A percentile compares a stretch with the other conserved stretches of the same genome.
These are phyloP conservation scores for Metopia argyrocephala DNA, from an alignment of 2,888 invertebrate species.

Conservation along the genomic window DNA sequence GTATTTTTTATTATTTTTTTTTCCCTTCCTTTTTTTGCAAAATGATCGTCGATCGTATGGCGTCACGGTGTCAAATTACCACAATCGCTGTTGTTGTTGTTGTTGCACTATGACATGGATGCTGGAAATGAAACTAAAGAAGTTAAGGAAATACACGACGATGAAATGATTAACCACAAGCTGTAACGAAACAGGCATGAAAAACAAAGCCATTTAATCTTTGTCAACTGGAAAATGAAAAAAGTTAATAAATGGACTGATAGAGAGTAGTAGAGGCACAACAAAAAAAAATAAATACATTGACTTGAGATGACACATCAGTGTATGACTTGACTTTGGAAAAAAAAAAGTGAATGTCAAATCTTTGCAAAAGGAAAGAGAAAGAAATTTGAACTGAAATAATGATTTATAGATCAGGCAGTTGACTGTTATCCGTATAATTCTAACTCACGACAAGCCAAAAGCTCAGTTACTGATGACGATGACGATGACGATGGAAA, in stretches of 20 bases:
- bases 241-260: no score
- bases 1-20: background rate
- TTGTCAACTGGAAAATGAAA: no score
- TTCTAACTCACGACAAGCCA: background rate
- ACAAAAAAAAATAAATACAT: no score
- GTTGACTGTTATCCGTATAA: background rate
- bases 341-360: background rate
- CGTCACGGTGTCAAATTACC: conserved; percentile 61
- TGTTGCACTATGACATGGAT: conserved; percentile 26
- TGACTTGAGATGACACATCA: background rate
- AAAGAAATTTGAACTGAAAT: background rate
- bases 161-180: conserved; percentile 26
- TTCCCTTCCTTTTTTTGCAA: background rate
- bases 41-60: conserved; percentile 41
- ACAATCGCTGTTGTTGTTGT: background rate
- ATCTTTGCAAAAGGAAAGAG: background rate
- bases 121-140: conserved; percentile 3
- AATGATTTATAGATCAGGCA: background rate
- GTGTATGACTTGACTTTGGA: background rate
- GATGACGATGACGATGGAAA: conserved; percentile 5
- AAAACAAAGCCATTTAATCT: background rate
- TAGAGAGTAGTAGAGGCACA: background rate
- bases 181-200: background rate
- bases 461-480: background rate
- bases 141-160: conserved; percentile 37